Evolutionary conservation across 2,888 invertebrate species (phyloP), one percentile per base, ranked within the genome.

Genomic region (Euzetes globulus): DNA sequence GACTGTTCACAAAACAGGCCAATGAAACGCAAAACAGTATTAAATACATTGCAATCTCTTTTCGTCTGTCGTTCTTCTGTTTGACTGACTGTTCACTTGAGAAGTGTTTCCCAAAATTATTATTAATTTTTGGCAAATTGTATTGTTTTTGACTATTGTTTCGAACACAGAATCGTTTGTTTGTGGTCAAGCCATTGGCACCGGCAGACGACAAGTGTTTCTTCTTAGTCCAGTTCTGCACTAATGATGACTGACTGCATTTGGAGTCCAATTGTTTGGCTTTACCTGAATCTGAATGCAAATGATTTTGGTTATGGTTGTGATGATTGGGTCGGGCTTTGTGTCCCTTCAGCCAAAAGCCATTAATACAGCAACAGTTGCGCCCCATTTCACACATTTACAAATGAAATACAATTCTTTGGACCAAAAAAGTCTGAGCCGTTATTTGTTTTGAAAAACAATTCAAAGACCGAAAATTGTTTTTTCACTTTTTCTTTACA

Each of bases 1-100:
- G 84, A 73, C 90, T 77, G 70, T 77, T 78, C 13, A 72, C 72
- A 60, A 77, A 78, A 72, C 77, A 77, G 19, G 63, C 19, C 13
- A 78, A 60, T 37, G 77, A 76, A 9, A 76, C 76, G 17, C 71
- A 55, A 50, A 75, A 55, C 41, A 78, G 73, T 52, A 76, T 41
- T 19, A 71, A n/a, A 60, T 74, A 70, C n/a, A 70, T 41, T 47
- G 25, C 22, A 47, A 45, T 45, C 37, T 70, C 70, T 70, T 70
- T 70, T 70, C 27, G 45, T 22, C 25, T 45, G 33, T 70, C 37
- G 19, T 27, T 70, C 37, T 47, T 70, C 25, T 47, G 37, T 19
- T 70, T 68, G 22, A 19, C n/a, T 15, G 37, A 22, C 13, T 41
- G 37, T 22, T 65, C 37, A 65, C 9, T 65, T 1, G 9, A 37